These are phyloP conservation scores for Phrynocephalus vlangalii DNA, from an alignment of 2,797 vertebrate genomes.

Conservation along the genomic window DNA sequence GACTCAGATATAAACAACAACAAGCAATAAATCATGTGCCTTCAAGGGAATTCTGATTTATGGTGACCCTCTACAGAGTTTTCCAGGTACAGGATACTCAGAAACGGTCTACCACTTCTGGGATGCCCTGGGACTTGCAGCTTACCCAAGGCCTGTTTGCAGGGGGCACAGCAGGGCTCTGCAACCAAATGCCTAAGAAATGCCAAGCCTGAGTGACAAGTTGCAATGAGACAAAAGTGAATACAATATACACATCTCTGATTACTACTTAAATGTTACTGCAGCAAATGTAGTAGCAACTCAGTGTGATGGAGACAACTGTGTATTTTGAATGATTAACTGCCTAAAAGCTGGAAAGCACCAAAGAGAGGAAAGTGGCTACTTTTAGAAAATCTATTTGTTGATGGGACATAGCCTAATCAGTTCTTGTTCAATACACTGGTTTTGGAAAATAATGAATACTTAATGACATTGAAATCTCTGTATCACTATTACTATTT, in stretches of 20 bases:
- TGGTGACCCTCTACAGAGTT: too few relatives aligned
- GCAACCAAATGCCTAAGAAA: neutral
- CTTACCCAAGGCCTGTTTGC: too few relatives aligned
- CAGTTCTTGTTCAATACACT: neutral
- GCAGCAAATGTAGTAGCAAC: neutral
- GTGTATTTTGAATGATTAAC: constrained; percentile 28
- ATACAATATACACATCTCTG: constrained; percentile 31
- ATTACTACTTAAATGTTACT: constrained; percentile 34
- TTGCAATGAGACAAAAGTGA: constrained; percentile 54
- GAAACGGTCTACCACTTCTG: too few relatives aligned
- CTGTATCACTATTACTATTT: neutral
- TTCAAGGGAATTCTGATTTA: too few relatives aligned
- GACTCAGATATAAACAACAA: too few relatives aligned
- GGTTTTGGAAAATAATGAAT: neutral
- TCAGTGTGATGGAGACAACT: neutral
- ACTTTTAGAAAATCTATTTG: neutral
- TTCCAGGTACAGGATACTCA: too few relatives aligned
- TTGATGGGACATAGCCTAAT: neutral
- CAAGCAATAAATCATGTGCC: too few relatives aligned
- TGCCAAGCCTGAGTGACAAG: constrained; percentile 48
- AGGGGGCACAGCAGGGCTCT: too few relatives aligned
- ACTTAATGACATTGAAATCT: neutral
- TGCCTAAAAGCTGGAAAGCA: constrained; percentile 20
- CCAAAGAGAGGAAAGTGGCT: constrained; percentile 21
- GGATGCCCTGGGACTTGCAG: too few relatives aligned